These are phyloP conservation scores for Perca fluviatilis DNA, from an alignment of 2,113 vertebrate genomes.

Conservation along the genomic window DNA sequence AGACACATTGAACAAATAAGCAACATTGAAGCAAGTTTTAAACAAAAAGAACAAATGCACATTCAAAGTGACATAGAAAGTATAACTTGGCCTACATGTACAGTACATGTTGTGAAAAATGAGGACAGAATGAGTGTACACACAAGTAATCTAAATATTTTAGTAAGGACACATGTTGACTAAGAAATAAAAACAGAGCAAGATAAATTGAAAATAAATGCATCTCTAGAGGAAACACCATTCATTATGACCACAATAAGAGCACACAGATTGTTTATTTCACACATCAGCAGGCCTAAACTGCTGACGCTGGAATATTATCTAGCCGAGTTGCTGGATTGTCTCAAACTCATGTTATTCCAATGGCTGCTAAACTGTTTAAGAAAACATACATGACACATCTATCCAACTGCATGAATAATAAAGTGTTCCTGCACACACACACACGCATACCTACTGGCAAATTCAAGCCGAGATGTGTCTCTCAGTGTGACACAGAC, in stretches of 20 bases:
- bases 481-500: slow-evolving; percentile 1
- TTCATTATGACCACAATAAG: slow-evolving; percentile 38
- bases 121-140: background rate
- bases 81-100: background rate
- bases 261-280: slow-evolving; percentile 63
- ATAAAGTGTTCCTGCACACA: slow-evolving; percentile 33
- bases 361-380: slow-evolving; percentile 49
- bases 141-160: background rate
- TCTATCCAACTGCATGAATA: slow-evolving; percentile 59
- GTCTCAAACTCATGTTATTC: slow-evolving; percentile 28
- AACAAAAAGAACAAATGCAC: background rate
- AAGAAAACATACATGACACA: slow-evolving; percentile 59
- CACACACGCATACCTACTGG: background rate
- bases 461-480: background rate
- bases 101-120: background rate
- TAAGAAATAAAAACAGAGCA: slow-evolving; percentile 3
- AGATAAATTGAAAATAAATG: slow-evolving; percentile 26
- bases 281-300: slow-evolving; percentile 61
- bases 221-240: slow-evolving; percentile 15
- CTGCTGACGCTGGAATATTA: slow-evolving; percentile 52
- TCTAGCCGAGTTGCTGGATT: slow-evolving; percentile 28
- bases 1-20: background rate
- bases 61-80: background rate
- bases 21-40: background rate
- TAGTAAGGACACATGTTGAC: background rate